These are phyloP conservation scores for Stomatorhinus walkeri DNA, from an alignment of 2,797 vertebrate genomes.

Conservation along the genomic window DNA sequence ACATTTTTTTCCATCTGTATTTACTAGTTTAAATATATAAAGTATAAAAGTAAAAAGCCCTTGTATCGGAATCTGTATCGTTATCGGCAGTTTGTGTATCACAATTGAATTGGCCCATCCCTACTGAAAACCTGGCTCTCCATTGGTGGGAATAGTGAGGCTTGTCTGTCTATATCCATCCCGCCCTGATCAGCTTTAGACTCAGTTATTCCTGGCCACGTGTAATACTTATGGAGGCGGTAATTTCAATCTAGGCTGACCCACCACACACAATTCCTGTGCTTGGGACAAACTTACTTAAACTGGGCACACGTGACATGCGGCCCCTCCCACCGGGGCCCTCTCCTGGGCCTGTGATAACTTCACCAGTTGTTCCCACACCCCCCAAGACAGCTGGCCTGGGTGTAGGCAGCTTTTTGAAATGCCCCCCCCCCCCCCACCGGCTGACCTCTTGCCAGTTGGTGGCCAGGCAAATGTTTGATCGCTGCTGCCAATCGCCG, in stretches of 20 bases:
- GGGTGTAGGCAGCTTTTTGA: neutral
- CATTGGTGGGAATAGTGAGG: neutral
- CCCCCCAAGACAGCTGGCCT: neutral
- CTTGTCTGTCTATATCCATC: neutral
- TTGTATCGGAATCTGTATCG: too few species aligned
- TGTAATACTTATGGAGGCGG: neutral
- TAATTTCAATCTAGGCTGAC: neutral
- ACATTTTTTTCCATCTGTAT: too few species aligned
- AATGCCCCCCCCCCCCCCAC: neutral
- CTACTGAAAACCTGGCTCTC: neutral
- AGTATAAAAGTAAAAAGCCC: too few species aligned
- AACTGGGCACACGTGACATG: neutral
- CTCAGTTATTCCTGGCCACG: neutral
- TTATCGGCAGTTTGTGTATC: too few species aligned
- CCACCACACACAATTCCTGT: neutral
- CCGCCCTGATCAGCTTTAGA: neutral
- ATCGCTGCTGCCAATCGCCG: neutral
- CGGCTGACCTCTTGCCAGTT: neutral
- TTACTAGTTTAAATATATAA: too few species aligned
- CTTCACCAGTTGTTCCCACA: neutral
- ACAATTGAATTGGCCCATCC: too few species aligned
- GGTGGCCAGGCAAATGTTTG: neutral
- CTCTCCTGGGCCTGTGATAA: neutral
- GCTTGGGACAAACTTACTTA: neutral
- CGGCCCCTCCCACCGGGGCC: neutral